Conservation (phyloP, 2,113 vertebrate genomes). For the Campylomormyrus numenius region DNA sequence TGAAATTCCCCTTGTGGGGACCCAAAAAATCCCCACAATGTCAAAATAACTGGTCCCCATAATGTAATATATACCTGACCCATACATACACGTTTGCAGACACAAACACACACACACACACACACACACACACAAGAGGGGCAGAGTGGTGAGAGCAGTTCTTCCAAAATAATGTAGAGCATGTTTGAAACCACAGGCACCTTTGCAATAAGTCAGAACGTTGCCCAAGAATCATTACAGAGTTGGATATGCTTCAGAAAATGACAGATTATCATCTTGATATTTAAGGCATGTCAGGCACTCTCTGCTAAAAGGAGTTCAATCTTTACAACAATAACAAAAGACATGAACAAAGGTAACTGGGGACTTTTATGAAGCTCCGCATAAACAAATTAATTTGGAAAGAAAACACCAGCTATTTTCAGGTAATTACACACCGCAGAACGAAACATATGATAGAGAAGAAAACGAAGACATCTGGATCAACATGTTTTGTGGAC, state of each 20-base stretch:
- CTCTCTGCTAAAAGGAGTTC: neutral
- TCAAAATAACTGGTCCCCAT: too few relatives aligned
- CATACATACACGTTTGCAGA: too few relatives aligned
- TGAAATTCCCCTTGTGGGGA: too few relatives aligned
- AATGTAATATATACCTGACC: too few relatives aligned
- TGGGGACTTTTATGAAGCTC: neutral
- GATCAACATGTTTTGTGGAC: neutral
- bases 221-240: conserved; percentile 3
- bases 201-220: neutral
- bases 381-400: neutral
- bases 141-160: neutral
- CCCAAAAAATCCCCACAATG: too few relatives aligned
- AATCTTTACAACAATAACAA: neutral
- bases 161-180: neutral
- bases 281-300: neutral
- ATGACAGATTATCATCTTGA: neutral
- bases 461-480: neutral
- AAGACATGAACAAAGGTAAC: neutral
- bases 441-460: neutral
- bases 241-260: neutral
- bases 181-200: neutral
- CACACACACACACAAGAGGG: neutral
- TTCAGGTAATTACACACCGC: neutral
- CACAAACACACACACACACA: neutral
- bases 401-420: neutral